phyloP scores from a whole-genome alignment of 2,888 invertebrate genomes.

The Drosophila anomelani region DNA sequence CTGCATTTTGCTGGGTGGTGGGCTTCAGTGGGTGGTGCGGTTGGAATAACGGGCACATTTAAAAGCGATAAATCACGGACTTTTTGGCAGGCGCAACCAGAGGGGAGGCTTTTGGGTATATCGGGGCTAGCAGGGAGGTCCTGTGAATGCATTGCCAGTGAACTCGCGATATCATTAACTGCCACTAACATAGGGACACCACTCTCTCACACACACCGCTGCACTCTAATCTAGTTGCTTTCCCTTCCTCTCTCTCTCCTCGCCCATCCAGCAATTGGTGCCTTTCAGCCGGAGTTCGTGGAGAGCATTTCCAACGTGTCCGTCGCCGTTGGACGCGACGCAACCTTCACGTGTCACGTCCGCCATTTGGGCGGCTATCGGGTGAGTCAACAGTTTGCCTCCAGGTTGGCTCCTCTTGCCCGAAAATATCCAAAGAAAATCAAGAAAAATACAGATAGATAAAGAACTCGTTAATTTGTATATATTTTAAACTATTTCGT shows the following conservation, averaged over 20 bases:
- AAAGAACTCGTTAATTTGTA: neutral
- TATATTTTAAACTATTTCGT: neutral
- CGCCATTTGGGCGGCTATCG: conserved; percentile 95
- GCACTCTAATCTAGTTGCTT: conserved; percentile 41
- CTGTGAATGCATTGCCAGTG: conserved; percentile 32
- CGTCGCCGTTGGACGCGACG: conserved; percentile 93
- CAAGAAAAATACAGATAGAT: neutral
- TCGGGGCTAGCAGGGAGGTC: conserved; percentile 2
- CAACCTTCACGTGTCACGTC: conserved; percentile 94
- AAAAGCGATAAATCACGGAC: conserved; percentile 73
- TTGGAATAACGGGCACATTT: conserved; percentile 62
- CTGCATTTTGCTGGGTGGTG: neutral
- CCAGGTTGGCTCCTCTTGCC: neutral
- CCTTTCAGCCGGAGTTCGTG: conserved; percentile 93
- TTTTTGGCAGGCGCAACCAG: conserved; percentile 70
- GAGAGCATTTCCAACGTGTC: conserved; percentile 93
- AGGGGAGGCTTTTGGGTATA: conserved; percentile 1
- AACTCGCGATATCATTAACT: conserved; percentile 73
- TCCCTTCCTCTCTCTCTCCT: conserved; percentile 25
- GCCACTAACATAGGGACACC: conserved; percentile 44
- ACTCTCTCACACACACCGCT: conserved; percentile 26
- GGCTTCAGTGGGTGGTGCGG: conserved; percentile 7
- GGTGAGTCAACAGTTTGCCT: conserved; percentile 87
- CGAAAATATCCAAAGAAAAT: neutral
- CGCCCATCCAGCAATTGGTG: conserved; percentile 87